A percentile compares a stretch with the other conserved stretches of the same genome.
Conservation (phyloP, 2,888 invertebrate genomes). For the Xestia rhomboidea region DNA sequence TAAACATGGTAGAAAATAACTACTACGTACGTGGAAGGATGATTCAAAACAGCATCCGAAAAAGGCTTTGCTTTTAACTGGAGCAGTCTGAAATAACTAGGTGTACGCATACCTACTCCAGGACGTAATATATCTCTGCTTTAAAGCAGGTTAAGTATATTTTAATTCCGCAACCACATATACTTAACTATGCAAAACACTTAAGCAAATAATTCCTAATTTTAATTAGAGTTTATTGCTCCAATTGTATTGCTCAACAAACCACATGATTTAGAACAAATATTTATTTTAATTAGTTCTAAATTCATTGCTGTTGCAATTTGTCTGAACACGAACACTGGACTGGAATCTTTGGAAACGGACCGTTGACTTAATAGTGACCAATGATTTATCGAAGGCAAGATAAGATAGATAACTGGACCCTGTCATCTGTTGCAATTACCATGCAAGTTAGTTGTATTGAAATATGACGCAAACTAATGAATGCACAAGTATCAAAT, state of each 20-base stretch:
- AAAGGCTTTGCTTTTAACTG: not conserved
- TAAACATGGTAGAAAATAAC: not conserved
- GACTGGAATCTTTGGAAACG: slow-evolving; percentile 42
- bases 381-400: slow-evolving; percentile 49
- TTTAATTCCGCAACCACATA: slow-evolving; percentile 18
- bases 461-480: slow-evolving; percentile 53
- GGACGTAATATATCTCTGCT: slow-evolving; percentile 11
- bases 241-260: slow-evolving; percentile 28
- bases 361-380: slow-evolving; percentile 48
- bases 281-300: slow-evolving; percentile 49
- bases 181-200: slow-evolving; percentile 13
- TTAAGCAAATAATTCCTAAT: slow-evolving; percentile 16
- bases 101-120: not conserved
- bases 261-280: slow-evolving; percentile 25
- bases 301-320: slow-evolving; percentile 52
- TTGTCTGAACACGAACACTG: slow-evolving; percentile 41
- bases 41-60: not conserved
- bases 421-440: slow-evolving; percentile 53
- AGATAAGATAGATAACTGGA: slow-evolving; percentile 36
- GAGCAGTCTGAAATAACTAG: slow-evolving; percentile 2
- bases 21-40: not conserved
- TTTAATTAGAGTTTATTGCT: slow-evolving; percentile 25
- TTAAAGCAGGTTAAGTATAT: slow-evolving; percentile 1
- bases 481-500: slow-evolving; percentile 40
- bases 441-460: slow-evolving; percentile 58